Evolutionary conservation across 2,797 vertebrate species (phyloP), one percentile per base, ranked within the genome.

Genomic region (Periparus ater): DNA sequence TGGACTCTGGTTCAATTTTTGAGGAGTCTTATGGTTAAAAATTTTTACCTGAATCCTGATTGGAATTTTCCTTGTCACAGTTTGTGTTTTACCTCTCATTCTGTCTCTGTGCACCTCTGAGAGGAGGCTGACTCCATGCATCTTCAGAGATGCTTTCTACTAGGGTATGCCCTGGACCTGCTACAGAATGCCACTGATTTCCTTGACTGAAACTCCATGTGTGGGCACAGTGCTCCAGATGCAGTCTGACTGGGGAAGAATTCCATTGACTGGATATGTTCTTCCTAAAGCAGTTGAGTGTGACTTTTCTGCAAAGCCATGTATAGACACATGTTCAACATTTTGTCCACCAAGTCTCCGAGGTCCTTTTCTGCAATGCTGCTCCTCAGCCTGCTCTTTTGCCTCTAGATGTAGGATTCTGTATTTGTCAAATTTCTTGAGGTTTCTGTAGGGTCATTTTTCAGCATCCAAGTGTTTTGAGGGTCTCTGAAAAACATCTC

Each of bases 291-390:
- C 17, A 34, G 22, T 23, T 48, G 5, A 12, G 4, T 17, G 17
- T 0, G 42, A 17, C 5, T 58, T 48, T 70, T 27, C 62, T 81
- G 74, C n/a, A 60, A 74, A 58, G 40, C 13, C 6, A 2, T 7
- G 8, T 29, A 2, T 13, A 67, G 32, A 47, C 2, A 2, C 1
- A 1, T 7, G n/a, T 19, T 87, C 40, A 63, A 4, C 16, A 9
- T 76, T 29, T n/a, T 57, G 17, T 65, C 9, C 18, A 15, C 18
- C 20, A 26, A 26, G 16, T 44, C 27, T n/a, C 2, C 0, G 3
- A 34, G 11, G 5, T 40, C 21, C 4, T 77, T 86, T 81, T 71
- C 29, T 71, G 26, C 13, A 44, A 20, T 66, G 19, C 22, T 68
- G 16, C 19, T 67, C 30, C 42, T 32, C 32, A 73, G 22, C 9